Conservation (phyloP, 2,888 invertebrate genomes). For the Nomada ferruginata region DNA sequence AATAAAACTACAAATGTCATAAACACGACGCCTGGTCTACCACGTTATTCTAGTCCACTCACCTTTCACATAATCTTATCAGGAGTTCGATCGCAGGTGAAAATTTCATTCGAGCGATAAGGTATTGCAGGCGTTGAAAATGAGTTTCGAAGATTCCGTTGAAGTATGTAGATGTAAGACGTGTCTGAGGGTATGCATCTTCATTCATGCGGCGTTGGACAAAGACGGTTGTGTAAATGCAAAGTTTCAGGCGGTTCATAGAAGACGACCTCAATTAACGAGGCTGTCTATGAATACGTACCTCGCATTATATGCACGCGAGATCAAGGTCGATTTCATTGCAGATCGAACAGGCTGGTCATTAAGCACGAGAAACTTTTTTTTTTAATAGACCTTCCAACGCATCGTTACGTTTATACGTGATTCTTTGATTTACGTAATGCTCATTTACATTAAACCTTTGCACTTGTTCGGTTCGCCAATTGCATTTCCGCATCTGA, state of each 20-base stretch:
- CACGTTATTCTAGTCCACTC: too few species aligned
- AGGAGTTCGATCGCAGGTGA: too few species aligned
- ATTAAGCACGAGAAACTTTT: constrained; percentile 45
- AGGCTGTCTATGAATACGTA: constrained; percentile 65
- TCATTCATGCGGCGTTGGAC: constrained; percentile 27
- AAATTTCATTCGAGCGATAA: too few species aligned
- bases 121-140: too few species aligned
- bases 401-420: constrained; percentile 12
- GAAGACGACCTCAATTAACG: constrained; percentile 66
- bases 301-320: constrained; percentile 51
- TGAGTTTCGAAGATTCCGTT: too few species aligned
- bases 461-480: constrained; percentile 12
- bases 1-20: too few species aligned
- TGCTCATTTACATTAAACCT: constrained; percentile 23
- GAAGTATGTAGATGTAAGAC: background rate
- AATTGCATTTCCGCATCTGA: constrained; percentile 6
- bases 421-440: constrained; percentile 46
- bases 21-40: too few species aligned
- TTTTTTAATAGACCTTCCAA: constrained; percentile 40
- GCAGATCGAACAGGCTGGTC: constrained; percentile 58
- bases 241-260: constrained; percentile 49
- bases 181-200: background rate
- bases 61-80: too few species aligned
- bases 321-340: constrained; percentile 72
- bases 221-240: constrained; percentile 21